Base-by-base conservation (phyloP, 2,113 vertebrate species). In the Campylomormyrus tamandua region DNA sequence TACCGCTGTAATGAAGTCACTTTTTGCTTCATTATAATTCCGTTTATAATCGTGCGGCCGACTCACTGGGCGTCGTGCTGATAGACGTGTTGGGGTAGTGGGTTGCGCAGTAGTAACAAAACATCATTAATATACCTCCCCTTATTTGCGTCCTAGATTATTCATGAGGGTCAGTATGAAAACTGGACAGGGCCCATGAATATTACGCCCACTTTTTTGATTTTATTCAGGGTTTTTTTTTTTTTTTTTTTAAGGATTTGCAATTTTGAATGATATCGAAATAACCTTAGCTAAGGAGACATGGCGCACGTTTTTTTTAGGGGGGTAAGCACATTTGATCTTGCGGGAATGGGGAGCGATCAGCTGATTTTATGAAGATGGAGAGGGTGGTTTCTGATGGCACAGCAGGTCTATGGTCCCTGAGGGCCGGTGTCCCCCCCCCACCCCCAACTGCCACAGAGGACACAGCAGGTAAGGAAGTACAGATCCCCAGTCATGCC, bases 271-370 rank as follows among this genome's bases (percentile, higher is more conserved):
- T 46, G 83, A 84, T 84, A 84, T 87, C 27, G 50, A 50, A 87
- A 87, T 53, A 53, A 56, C 50, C 85, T 87, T 53, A 39, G 5
- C 19, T 87, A 53, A n/a, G 85, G 50, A 48, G 85, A 53, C 24
- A n/a, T 5, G 10, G 46, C 8, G 83, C 83, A 48, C 46, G 10
- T 85, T 24, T 85, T 58, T n/a, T n/a, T 9, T 7, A 42, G 42
- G 83, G 50, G 17, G 85, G 85, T 87, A 50, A 52, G 85, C 85
- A 87, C 31, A 91, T 93, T 93, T 91, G 94, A 93, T 93, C 92
- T 92, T 93, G 93, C 27, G 35, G 52, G 53, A 45, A 27, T 42
- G 8, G 62, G 87, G 52, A 80, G 35, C 6, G 15, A 58, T 77
- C 27, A 19, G 88, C 70, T 46, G 62, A 88, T 90, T 66, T 91